Base-by-base conservation (phyloP, 2,888 invertebrate species). In the Gymnocheta viridis region DNA sequence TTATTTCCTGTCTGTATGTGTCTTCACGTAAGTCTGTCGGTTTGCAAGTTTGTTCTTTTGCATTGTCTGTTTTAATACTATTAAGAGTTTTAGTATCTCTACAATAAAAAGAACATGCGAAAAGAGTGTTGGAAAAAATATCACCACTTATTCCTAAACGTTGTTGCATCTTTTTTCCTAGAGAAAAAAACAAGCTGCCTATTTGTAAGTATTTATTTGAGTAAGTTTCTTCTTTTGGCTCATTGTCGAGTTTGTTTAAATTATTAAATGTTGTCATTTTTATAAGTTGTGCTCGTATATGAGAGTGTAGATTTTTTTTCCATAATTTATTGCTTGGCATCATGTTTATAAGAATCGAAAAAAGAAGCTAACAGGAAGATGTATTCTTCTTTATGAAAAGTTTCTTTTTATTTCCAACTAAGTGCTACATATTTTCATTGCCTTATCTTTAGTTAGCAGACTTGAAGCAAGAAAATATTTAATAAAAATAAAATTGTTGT, bases 381-480 rank as follows among this genome's bases (percentile, higher is more conserved):
- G 51, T 51, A 14, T 51, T 32, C 41, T 70, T 58, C 35, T 60
- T 60, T 58, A 41, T 17, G 51, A 69, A 54, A 73, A 77, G 29
- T 76, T 80, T 56, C 19, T 27, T 73, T 69, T 62, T 69, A 56
- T 62, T 69, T 47, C 9, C 22, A 27, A 69, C 62, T 54, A 58
- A 74, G 32, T 72, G 49, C 70, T 76, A 6, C 66, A 51, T 84
- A 67, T 83, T 86, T 69, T 19, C 5, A 56, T 14, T 58, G 64
- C 82, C 78, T 87, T 87, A 86, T 87, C 87, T 80, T 77, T 67
- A 69, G 70, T 81, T 80, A 78, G 27, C 87, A 87, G 87, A 70
- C 82, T 38, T 41, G 29, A 7, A 51, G 51, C 14, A 17, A 7
- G 14, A 17, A 54, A 12, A 17, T 66, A 0, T 19, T 35, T 47